Conservation (phyloP, 2,113 vertebrate species). For the Clarias macrocephalus region DNA sequence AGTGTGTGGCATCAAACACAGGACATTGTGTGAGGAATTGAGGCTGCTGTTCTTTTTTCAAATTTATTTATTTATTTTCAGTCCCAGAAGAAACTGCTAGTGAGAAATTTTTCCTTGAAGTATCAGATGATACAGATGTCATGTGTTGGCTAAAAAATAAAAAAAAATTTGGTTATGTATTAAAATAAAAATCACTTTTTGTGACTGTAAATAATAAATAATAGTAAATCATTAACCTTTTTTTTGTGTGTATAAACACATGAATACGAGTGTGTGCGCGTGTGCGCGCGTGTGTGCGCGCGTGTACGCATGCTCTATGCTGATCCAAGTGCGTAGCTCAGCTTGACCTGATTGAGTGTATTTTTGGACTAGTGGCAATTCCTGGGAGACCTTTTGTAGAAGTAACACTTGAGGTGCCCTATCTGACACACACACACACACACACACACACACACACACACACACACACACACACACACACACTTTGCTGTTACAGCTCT, state of each 20-base stretch:
- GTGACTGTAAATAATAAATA: background rate
- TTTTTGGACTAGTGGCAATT: constrained; percentile 52
- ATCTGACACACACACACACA: constrained; percentile 36
- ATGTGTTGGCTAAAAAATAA: background rate
- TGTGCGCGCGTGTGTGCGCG: background rate
- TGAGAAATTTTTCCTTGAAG: background rate
- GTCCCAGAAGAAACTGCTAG: background rate
- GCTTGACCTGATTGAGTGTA: constrained; percentile 50
- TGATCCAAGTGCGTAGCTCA: background rate
- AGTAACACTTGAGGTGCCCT: constrained; percentile 51
- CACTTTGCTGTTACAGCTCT: constrained; percentile 29
- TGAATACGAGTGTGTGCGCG: background rate
- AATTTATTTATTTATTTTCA: too few relatives aligned
- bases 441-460: constrained; percentile 35
- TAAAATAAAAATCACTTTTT: background rate
- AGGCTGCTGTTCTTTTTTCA: background rate
- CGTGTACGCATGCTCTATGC: too few relatives aligned
- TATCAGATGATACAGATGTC: background rate
- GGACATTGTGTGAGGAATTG: background rate
- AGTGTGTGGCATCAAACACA: constrained; percentile 12
- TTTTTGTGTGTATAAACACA: constrained; percentile 3
- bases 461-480: constrained; percentile 25
- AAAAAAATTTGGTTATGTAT: background rate
- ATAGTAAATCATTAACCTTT: background rate
- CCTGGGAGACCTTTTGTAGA: constrained; percentile 53